A percentile compares a stretch with the other conserved stretches of the same genome.
Conservation (phyloP, 2,113 vertebrate species). For the Psettodes erumei region DNA sequence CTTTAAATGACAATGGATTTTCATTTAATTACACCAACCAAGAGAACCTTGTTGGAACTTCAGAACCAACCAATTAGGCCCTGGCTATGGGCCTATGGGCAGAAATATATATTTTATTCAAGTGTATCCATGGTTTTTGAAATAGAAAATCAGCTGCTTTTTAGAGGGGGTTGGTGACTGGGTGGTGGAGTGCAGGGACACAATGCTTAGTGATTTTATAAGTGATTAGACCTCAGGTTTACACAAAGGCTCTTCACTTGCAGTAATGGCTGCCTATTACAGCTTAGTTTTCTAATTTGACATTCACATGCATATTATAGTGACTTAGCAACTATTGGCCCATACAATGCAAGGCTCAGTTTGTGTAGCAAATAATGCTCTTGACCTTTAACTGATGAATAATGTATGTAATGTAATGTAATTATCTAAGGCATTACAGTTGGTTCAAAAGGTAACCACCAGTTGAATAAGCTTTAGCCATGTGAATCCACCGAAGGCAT, state of each 20-base stretch:
- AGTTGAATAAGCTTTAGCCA: conserved; percentile 59
- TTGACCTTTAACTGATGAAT: conserved; percentile 76
- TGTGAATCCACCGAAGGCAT: conserved; percentile 45
- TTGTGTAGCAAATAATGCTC: conserved; percentile 68
- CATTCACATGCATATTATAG: conserved; percentile 74
- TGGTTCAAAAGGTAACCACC: conserved; percentile 71
- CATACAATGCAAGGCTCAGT: conserved; percentile 48
- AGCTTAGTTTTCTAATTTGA: conserved; percentile 64
- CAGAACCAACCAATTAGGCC: conserved; percentile 65
- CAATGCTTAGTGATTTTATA: conserved; percentile 75
- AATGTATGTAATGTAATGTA: conserved; percentile 58
- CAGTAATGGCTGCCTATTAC: conserved; percentile 67
- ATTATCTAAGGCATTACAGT: conserved; percentile 62
- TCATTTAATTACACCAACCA: conserved; percentile 61
- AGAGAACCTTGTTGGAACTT: conserved; percentile 55
- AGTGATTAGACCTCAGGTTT: conserved; percentile 75
- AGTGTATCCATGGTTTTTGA: conserved; percentile 66
- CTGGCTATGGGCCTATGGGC: conserved; percentile 21
- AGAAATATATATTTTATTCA: conserved; percentile 52
- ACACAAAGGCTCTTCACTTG: conserved; percentile 65
- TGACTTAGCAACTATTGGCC: conserved; percentile 49
- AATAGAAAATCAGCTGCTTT: conserved; percentile 61
- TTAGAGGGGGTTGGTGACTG: conserved; percentile 25
- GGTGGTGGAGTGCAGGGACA: conserved; percentile 42
- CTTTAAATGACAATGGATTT: conserved; percentile 67